A percentile compares a stretch with the other conserved stretches of the same genome.
These are phyloP conservation scores for Parnassius mnemosyne DNA, from an alignment of 2,888 invertebrate species.

Conservation along the genomic window DNA sequence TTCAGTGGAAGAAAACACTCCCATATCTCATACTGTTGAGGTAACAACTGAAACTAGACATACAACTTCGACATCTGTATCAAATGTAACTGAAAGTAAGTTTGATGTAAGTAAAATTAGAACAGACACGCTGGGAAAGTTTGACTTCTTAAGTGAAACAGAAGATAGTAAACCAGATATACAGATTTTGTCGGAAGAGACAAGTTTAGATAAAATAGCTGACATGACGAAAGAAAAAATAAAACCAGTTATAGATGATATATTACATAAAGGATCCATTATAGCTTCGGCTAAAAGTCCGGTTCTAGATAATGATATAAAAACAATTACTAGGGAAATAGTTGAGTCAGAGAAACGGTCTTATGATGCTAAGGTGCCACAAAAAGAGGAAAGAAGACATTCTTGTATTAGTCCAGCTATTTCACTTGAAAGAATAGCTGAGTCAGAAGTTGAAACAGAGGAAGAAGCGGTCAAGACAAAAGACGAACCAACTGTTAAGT, in stretches of 20 bases:
- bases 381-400: constrained; percentile 70
- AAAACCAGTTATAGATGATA: constrained; percentile 69
- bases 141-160: constrained; percentile 49
- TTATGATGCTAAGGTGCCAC: constrained; percentile 72
- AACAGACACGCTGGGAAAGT: constrained; percentile 65
- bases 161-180: constrained; percentile 41
- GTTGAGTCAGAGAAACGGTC: constrained; percentile 67
- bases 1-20: constrained; percentile 27
- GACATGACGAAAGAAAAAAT: constrained; percentile 70
- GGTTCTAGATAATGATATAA: constrained; percentile 63
- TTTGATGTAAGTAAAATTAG: constrained; percentile 70
- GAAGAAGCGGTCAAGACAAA: constrained; percentile 52
- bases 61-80: constrained; percentile 24
- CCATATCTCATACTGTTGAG: constrained; percentile 4
- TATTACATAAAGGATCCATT: constrained; percentile 64
- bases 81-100: constrained; percentile 42
- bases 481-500: constrained; percentile 12
- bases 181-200: constrained; percentile 40
- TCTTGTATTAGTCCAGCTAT: constrained; percentile 75
- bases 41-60: constrained; percentile 11
- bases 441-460: constrained; percentile 71
- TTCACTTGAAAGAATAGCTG: constrained; percentile 71
- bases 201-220: constrained; percentile 48
- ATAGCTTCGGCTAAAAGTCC: constrained; percentile 65
- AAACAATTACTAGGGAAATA: constrained; percentile 59